Evolutionary conservation across 2,797 vertebrate species (phyloP).

Genomic region (Sebastolobus altivelis): DNA sequence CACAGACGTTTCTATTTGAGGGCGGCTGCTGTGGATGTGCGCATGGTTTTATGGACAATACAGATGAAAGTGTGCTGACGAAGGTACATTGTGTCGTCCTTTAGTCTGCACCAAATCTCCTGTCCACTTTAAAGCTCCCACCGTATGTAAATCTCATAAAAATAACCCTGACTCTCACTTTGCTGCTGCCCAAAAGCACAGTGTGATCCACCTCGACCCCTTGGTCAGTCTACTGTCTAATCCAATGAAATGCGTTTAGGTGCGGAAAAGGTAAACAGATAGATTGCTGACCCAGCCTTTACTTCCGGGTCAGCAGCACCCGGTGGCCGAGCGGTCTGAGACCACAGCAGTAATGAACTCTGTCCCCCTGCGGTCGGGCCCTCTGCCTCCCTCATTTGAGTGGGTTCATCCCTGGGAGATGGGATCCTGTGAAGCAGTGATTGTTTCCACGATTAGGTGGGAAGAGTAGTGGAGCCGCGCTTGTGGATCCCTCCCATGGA

Average conservation of each 20-base stretch:
- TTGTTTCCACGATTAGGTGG: constrained; percentile 93
- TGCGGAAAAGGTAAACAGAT: constrained; percentile 73
- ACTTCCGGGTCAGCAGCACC: constrained; percentile 81
- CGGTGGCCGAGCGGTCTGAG: constrained; percentile 62
- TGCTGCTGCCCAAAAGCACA: not conserved
- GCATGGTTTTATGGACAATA: not conserved
- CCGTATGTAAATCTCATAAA: not conserved
- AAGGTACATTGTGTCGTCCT: not conserved
- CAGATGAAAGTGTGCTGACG: not conserved
- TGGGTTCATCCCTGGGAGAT: constrained; percentile 89
- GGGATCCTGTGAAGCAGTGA: constrained; percentile 93
- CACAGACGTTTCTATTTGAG: constrained; percentile 23
- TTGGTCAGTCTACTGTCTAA: constrained; percentile 60
- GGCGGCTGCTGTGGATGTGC: not conserved
- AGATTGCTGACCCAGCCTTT: constrained; percentile 82
- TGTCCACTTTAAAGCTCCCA: not conserved
- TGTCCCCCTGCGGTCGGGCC: constrained; percentile 82
- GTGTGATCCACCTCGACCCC: constrained; percentile 41
- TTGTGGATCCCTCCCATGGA: constrained; percentile 85
- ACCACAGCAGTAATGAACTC: constrained; percentile 83
- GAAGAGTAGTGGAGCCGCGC: constrained; percentile 81
- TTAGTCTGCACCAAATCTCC: not conserved
- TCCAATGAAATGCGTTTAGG: constrained; percentile 73
- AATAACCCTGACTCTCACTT: constrained; percentile 11
- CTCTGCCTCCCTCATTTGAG: constrained; percentile 89